A percentile compares a stretch with the other conserved stretches of the same genome.
Conservation (phyloP, 2,888 invertebrate species). For the Nemotelus nigrinus region DNA sequence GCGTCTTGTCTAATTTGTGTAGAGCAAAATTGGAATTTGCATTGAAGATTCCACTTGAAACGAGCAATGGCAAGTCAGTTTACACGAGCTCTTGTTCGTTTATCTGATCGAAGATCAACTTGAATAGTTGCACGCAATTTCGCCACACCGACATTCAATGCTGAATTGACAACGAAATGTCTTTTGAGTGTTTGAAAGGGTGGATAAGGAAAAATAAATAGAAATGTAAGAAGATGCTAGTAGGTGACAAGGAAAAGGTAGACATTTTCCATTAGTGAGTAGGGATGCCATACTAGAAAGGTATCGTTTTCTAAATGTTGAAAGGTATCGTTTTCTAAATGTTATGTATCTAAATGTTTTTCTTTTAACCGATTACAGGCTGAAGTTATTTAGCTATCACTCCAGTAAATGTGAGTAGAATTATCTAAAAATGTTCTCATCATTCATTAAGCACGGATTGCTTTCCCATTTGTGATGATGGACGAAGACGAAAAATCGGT, state of each 20-base stretch:
- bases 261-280: neutral
- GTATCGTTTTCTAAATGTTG: neutral
- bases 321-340: neutral
- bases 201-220: neutral
- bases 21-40: conserved; percentile 34
- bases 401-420: too few species aligned
- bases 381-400: too few species aligned
- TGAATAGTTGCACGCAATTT: conserved; percentile 44
- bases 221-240: neutral
- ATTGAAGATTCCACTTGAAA: conserved; percentile 2
- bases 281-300: neutral
- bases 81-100: conserved; percentile 37
- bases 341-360: neutral
- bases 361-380: too few species aligned
- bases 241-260: neutral
- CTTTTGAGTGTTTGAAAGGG: conserved; percentile 9
- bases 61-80: conserved; percentile 19
- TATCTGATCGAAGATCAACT: conserved; percentile 35
- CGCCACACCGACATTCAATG: conserved; percentile 28
- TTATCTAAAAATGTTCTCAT: too few species aligned
- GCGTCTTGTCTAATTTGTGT: conserved; percentile 30
- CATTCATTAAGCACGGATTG: too few species aligned
- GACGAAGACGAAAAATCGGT: too few species aligned
- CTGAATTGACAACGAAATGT: conserved; percentile 39
- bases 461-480: too few species aligned